A percentile compares a stretch with the other conserved stretches of the same genome.
These are phyloP conservation scores for Chionoecetes opilio DNA, from an alignment of 1,140 invertebrate genomes.

Conservation along the genomic window DNA sequence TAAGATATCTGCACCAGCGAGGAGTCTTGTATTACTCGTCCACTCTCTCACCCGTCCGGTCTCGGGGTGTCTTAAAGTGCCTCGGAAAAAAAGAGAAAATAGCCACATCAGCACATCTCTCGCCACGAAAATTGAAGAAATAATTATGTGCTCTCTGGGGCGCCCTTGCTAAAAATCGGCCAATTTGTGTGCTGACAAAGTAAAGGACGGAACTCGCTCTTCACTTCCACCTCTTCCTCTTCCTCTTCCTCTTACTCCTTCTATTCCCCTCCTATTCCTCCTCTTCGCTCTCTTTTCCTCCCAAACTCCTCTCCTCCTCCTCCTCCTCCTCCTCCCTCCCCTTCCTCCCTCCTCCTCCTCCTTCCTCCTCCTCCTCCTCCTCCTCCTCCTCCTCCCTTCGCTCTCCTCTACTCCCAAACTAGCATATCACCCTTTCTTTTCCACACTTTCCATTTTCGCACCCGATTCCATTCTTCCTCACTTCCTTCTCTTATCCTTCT, in stretches of 20 bases:
- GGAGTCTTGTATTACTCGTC: too few relatives aligned
- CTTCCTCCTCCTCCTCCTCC: neutral
- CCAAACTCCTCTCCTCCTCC: neutral
- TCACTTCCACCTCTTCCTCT: neutral
- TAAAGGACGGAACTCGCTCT: constrained; percentile 16
- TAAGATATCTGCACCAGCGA: too few relatives aligned
- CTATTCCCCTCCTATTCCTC: too few relatives aligned
- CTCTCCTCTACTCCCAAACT: neutral
- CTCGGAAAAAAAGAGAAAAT: too few relatives aligned
- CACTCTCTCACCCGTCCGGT: neutral
- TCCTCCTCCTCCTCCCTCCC: neutral
- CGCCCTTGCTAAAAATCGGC: constrained; percentile 17
- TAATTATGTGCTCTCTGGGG: constrained; percentile 31
- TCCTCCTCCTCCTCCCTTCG: neutral
- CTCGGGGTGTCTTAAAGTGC: neutral
- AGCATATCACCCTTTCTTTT: too few relatives aligned
- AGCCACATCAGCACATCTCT: neutral
- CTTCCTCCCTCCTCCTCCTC: neutral
- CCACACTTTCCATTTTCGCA: too few relatives aligned
- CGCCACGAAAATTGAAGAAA: neutral
- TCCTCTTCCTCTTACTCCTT: neutral
- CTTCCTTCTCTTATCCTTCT: neutral
- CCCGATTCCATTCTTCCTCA: neutral
- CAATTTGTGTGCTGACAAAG: constrained; percentile 57
- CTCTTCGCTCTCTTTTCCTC: neutral